Conservation (phyloP, 2,888 invertebrate species). For the Rotaria sp. region DNA sequence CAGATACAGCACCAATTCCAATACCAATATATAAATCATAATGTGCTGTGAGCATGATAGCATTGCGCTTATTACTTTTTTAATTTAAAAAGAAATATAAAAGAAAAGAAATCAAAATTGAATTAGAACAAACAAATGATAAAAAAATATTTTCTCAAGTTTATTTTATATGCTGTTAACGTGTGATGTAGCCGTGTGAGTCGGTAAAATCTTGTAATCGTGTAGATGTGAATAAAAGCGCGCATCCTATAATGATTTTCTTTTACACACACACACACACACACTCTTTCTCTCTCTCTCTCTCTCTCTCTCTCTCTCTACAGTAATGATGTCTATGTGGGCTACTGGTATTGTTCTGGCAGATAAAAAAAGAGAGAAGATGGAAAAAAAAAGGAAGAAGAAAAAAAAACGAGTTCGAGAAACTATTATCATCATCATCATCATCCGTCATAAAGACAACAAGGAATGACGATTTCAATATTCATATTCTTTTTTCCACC, state of each 20-base stretch:
- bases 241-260: not conserved
- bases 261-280: not conserved
- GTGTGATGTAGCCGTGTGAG: not conserved
- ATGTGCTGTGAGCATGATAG: not conserved
- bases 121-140: no score
- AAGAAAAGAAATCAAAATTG: not conserved
- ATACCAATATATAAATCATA: conserved; percentile 24
- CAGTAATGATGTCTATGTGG: not conserved
- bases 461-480: not conserved
- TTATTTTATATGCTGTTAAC: no score
- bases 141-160: no score
- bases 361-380: no score
- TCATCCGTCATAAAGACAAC: not conserved
- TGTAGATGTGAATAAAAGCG: not conserved
- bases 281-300: not conserved
- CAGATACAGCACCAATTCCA: conserved; percentile 13
- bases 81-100: not conserved
- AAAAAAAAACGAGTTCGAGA: not conserved
- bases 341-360: not conserved
- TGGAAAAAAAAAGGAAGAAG: not conserved
- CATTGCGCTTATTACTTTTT: not conserved
- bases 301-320: not conserved
- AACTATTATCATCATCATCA: not conserved
- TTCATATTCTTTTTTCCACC: not conserved
- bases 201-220: not conserved